Base-by-base conservation (phyloP, 2,113 vertebrate genomes). In the Halichoeres trimaculatus region DNA sequence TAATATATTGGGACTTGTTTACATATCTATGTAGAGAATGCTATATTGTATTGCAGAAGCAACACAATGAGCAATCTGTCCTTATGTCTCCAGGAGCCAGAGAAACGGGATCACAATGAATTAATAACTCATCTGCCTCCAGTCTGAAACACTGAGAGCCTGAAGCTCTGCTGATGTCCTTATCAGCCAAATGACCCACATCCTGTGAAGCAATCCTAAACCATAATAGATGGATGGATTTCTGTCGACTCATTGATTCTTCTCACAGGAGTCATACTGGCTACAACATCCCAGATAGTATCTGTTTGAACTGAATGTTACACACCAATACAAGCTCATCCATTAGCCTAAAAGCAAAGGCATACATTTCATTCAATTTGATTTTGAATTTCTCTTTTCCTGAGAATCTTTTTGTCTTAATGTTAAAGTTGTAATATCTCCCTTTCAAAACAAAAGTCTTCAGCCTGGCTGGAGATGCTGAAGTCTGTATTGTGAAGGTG, bases 141-240 rank as follows among this genome's bases (percentile, higher is more conserved):
- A 74, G 40, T 66, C 61, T 6, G 45, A 70, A 47, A 58, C 1
- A 41, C 17, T 13, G 40, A 41, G 12, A 16, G 20, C 14, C 19
- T 13, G 17, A 54, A 41, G 70, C 36, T 80, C 43, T 72, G 17
- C 35, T 24, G 45, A 73, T 76, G 58, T 47, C 38, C 65, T 76
- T 67, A 82, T 79, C 80, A 43, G 50, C 55, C 58, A 54, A 67
- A 78, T 43, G 47, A 66, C 43, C 69, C 59, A 59, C 57, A 75
- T 84, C 79, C 69, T 64, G 69, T 54, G 35, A 12, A 70, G 77
- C 36, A 73, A 88, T 63, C 16, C 54, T 60, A 84, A 30, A 70
- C 58, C 52, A 64, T 58, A 66, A 83, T 56, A 77, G 73, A 82
- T 48, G 66, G 76, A 58, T 84, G 34, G 66, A 64, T 87, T 85